These are phyloP conservation scores for Gryon sp. DNA, from an alignment of 1,140 invertebrate genomes.

Conservation along the genomic window DNA sequence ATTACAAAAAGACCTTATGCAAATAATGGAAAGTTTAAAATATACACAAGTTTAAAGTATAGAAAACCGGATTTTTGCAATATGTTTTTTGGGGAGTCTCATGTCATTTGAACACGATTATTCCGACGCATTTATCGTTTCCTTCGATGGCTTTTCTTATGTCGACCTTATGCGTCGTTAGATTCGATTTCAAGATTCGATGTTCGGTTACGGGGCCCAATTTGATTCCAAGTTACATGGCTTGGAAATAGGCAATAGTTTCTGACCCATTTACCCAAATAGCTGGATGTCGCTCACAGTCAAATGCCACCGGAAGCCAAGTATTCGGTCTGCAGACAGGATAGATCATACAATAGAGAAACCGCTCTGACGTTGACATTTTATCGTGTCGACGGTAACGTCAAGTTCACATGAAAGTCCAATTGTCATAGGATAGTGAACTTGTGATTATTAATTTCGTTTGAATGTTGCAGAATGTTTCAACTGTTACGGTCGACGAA, in stretches of 20 bases:
- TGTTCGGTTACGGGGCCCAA: slow-evolving; percentile 61
- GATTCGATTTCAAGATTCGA: slow-evolving; percentile 23
- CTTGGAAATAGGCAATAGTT: slow-evolving; percentile 72
- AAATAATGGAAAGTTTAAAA: too few relatives aligned
- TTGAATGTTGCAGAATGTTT: slow-evolving; percentile 6
- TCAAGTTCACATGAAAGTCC: neutral
- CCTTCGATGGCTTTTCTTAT: slow-evolving; percentile 6
- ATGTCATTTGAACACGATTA: slow-evolving; percentile 51
- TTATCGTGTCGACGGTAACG: slow-evolving; percentile 8
- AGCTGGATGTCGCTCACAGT: slow-evolving; percentile 46
- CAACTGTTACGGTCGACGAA: slow-evolving; percentile 2
- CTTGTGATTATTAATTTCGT: slow-evolving; percentile 24
- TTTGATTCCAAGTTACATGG: slow-evolving; percentile 72
- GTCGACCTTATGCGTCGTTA: slow-evolving; percentile 29
- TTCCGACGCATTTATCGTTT: slow-evolving; percentile 55
- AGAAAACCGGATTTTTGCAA: too few relatives aligned
- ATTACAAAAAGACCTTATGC: too few relatives aligned
- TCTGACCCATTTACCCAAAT: slow-evolving; percentile 77
- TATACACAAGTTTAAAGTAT: too few relatives aligned
- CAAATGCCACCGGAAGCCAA: slow-evolving; percentile 40
- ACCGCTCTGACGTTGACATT: slow-evolving; percentile 37
- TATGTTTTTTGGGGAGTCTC: too few relatives aligned
- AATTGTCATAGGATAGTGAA: neutral
- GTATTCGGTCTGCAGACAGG: slow-evolving; percentile 35
- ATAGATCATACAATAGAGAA: slow-evolving; percentile 40